Percentiles rank a stretch among this genome's conserved stretches.
Evolutionary conservation across 2,113 vertebrate species (phyloP).

Genomic region (Romanogobio albipinnatus): DNA sequence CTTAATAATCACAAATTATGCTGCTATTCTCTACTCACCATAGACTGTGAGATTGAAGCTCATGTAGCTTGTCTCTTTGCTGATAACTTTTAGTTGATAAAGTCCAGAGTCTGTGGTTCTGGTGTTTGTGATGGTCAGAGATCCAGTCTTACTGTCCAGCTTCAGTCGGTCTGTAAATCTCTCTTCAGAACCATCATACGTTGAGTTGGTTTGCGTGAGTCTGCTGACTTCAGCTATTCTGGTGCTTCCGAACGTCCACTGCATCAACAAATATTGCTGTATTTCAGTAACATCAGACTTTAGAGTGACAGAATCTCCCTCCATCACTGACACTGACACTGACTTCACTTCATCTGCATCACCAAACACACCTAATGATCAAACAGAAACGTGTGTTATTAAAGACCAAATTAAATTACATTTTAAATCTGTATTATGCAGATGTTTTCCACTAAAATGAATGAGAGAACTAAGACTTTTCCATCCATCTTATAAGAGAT

Average conservation of each 20-base stretch:
- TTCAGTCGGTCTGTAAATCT: neutral
- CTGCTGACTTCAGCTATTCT: neutral
- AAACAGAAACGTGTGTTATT: neutral
- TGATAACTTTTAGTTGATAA: neutral
- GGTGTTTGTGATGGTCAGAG: neutral
- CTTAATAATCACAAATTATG: neutral
- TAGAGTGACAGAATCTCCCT: neutral
- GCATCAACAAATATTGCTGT: neutral
- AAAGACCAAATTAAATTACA: neutral
- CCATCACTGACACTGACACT: neutral
- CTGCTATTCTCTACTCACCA: neutral
- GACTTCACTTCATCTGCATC: neutral
- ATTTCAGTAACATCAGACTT: neutral
- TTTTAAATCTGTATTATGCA: no score
- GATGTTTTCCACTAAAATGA: no score
- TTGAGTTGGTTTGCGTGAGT: neutral
- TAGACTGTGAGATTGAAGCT: neutral
- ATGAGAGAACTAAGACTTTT: no score
- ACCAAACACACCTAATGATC: neutral
- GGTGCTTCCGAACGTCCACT: neutral
- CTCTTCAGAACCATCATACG: neutral
- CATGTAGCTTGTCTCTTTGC: neutral
- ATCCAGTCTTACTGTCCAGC: neutral
- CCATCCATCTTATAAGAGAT: no score
- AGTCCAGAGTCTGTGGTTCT: neutral